A percentile compares a stretch with the other conserved stretches of the same genome.
These are phyloP conservation scores for Patella depressa DNA, from an alignment of 2,888 invertebrate genomes.

Conservation along the genomic window DNA sequence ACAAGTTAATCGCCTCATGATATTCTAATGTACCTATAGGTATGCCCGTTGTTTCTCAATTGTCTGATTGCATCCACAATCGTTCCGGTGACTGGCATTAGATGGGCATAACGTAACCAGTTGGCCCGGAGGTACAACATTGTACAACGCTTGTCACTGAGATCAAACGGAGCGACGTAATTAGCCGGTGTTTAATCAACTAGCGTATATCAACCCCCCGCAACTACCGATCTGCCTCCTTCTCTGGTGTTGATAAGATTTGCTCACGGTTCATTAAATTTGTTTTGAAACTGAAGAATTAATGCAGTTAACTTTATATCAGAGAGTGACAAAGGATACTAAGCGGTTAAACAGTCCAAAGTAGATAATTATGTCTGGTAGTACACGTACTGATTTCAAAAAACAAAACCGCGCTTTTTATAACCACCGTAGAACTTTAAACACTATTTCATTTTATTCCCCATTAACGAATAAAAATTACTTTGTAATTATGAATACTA, in stretches of 20 bases:
- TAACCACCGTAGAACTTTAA: too few relatives aligned
- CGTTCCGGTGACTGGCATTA: neutral
- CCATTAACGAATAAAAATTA: too few relatives aligned
- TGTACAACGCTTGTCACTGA: neutral
- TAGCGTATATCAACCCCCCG: neutral
- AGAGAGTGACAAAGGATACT: neutral
- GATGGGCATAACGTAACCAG: neutral
- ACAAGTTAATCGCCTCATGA: neutral
- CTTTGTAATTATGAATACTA: too few relatives aligned
- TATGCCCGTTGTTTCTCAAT: neutral
- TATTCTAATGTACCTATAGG: neutral
- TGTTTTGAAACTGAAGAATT: neutral
- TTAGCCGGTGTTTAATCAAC: conserved; percentile 7
- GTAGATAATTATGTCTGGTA: too few relatives aligned
- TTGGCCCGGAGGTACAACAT: neutral
- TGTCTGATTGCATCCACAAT: neutral
- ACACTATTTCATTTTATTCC: too few relatives aligned
- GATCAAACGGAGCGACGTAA: neutral
- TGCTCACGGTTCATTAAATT: conserved; percentile 2
- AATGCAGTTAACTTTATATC: neutral
- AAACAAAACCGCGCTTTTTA: too few relatives aligned
- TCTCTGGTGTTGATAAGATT: conserved; percentile 1
- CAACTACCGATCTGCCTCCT: neutral
- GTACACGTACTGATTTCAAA: too few relatives aligned
- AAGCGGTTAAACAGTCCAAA: neutral